Percentiles rank a stretch among this genome's conserved stretches.
These are phyloP conservation scores for Hydrolagus affinis DNA, from an alignment of 2,113 vertebrate genomes.

Conservation along the genomic window DNA sequence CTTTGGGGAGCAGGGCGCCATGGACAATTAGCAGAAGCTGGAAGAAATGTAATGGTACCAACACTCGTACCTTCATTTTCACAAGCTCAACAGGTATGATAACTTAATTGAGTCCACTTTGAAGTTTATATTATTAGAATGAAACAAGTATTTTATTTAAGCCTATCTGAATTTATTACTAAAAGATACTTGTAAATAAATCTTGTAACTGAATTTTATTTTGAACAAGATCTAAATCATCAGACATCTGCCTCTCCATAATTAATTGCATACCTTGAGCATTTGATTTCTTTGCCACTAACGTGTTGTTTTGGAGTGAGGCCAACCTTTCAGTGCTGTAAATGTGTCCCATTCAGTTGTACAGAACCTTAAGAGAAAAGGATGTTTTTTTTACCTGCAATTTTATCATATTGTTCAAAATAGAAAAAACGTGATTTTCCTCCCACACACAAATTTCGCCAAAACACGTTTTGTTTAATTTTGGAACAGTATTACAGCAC, in stretches of 20 bases:
- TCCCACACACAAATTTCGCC: too few species aligned
- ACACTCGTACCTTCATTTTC: constrained; percentile 80
- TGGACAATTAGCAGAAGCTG: constrained; percentile 87
- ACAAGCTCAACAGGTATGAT: constrained; percentile 83
- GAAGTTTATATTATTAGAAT: neutral
- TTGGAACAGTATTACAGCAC: too few species aligned
- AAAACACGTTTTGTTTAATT: too few species aligned
- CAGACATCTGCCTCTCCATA: neutral
- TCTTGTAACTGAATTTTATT: neutral
- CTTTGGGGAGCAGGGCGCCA: constrained; percentile 92
- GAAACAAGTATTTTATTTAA: neutral
- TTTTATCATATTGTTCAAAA: too few species aligned
- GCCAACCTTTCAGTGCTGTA: too few species aligned
- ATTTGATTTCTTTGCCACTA: too few species aligned
- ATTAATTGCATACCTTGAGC: too few species aligned
- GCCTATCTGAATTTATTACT: neutral
- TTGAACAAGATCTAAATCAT: neutral
- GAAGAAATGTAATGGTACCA: constrained; percentile 86
- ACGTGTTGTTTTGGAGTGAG: too few species aligned
- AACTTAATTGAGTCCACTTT: neutral
- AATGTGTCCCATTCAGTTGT: too few species aligned
- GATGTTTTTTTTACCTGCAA: too few species aligned
- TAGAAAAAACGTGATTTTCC: too few species aligned
- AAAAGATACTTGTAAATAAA: neutral
- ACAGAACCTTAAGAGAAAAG: too few species aligned